Evolutionary conservation across 2,797 vertebrate genomes (phyloP).

Genomic region (Gephyroberyx darwinii): DNA sequence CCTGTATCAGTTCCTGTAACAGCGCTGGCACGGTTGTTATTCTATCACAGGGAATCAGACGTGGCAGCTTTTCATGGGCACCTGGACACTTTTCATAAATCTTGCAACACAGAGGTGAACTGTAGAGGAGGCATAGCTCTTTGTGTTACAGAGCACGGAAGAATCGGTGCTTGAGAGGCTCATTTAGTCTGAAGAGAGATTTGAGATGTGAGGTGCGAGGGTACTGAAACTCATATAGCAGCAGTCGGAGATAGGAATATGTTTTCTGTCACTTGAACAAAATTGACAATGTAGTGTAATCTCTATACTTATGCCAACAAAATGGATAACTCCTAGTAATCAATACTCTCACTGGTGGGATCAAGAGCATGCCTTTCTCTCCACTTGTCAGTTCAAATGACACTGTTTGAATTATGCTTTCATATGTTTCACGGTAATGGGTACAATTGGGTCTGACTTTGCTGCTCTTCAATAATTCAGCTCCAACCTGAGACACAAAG

Average conservation of each 20-base stretch:
- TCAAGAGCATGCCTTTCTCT: constrained; percentile 41
- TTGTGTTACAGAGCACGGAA: constrained; percentile 23
- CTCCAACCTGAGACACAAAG: constrained; percentile 63
- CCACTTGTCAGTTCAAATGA: constrained; percentile 23
- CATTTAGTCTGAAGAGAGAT: constrained; percentile 34
- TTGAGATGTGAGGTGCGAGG: constrained; percentile 28
- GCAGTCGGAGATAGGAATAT: constrained; percentile 9
- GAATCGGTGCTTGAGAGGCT: constrained; percentile 28
- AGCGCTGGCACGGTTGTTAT: constrained; percentile 65
- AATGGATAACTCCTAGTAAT: constrained; percentile 41
- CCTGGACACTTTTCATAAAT: constrained; percentile 72
- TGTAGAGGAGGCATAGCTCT: constrained; percentile 30
- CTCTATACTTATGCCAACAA: constrained; percentile 30
- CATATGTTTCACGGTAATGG: constrained; percentile 59
- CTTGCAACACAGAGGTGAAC: constrained; percentile 56
- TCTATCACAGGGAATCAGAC: constrained; percentile 69
- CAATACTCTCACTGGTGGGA: constrained; percentile 32
- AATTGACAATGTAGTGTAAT: constrained; percentile 31
- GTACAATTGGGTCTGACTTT: constrained; percentile 55
- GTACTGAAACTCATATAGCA: constrained; percentile 9
- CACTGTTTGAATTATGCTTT: constrained; percentile 58
- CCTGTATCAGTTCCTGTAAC: constrained; percentile 50
- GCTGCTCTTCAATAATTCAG: constrained; percentile 65
- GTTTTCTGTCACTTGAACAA: constrained; percentile 32
- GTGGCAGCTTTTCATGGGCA: constrained; percentile 67